Evolutionary conservation across 2,797 vertebrate genomes (phyloP).

Genomic region (Hoplostethus mediterraneus): DNA sequence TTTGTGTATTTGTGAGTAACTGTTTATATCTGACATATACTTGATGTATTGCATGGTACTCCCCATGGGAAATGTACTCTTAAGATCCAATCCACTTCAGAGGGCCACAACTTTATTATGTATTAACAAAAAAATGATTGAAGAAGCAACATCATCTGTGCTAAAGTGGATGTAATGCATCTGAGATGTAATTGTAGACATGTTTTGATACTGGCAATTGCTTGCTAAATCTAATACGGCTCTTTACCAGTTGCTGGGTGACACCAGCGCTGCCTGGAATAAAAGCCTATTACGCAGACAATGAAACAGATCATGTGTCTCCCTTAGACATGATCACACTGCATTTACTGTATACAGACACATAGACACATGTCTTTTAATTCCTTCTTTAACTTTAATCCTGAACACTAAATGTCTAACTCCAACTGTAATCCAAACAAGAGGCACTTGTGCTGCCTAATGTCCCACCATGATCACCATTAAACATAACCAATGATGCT

Average conservation of each 20-base stretch:
- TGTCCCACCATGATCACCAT: too few relatives aligned
- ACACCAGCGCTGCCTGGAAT: constrained; percentile 55
- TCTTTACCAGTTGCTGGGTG: constrained; percentile 34
- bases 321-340: constrained; percentile 39
- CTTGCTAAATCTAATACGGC: constrained; percentile 65
- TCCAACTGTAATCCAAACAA: constrained; percentile 5
- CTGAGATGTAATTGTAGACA: constrained; percentile 70
- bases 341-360: constrained; percentile 33
- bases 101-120: neutral
- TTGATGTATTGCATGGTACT: neutral
- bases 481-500: too few relatives aligned
- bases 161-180: constrained; percentile 42
- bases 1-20: neutral
- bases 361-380: neutral
- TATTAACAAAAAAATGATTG: constrained; percentile 23
- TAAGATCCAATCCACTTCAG: neutral
- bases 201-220: constrained; percentile 64
- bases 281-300: constrained; percentile 45
- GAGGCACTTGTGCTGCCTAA: too few relatives aligned
- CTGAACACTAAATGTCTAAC: too few relatives aligned
- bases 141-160: constrained; percentile 25
- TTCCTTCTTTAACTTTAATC: constrained; percentile 2
- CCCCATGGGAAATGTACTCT: neutral
- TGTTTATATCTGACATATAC: neutral
- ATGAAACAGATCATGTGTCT: constrained; percentile 55